Conservation (phyloP, 2,113 vertebrate genomes). For the Pelecanoides urinatrix region DNA sequence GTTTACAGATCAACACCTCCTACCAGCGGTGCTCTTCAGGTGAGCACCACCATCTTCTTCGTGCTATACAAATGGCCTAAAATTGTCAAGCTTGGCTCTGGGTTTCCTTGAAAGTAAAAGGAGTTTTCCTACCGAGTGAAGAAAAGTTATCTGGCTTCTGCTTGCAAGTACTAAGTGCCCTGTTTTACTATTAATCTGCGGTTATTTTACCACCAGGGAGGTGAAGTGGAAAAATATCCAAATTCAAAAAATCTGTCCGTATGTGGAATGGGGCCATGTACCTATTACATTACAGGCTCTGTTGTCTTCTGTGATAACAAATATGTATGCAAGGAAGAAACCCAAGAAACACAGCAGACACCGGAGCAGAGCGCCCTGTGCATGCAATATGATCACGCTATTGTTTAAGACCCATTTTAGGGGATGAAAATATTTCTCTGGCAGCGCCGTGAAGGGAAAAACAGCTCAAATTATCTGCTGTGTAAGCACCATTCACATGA, state of each 20-base stretch:
- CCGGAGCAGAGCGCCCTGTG: background rate
- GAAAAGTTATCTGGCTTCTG: background rate
- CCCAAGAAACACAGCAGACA: background rate
- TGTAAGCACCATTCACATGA: slow-evolving; percentile 22
- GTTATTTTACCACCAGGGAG: background rate
- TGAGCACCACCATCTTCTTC: background rate
- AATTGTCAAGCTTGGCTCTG: background rate
- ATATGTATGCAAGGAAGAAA: background rate
- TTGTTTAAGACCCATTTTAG: background rate
- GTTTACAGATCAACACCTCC: slow-evolving; percentile 1
- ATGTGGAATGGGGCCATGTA: background rate
- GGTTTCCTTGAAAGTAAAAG: background rate
- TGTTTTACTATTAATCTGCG: background rate
- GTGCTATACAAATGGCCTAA: background rate
- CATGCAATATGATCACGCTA: background rate
- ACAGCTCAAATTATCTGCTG: slow-evolving; percentile 32
- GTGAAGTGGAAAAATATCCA: background rate
- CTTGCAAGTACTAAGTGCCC: background rate
- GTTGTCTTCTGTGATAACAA: background rate
- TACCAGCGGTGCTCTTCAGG: background rate
- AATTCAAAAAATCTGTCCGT: background rate
- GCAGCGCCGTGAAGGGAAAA: background rate
- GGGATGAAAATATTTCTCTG: slow-evolving; percentile 11
- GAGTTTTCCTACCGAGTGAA: background rate
- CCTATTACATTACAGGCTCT: background rate